Base-by-base conservation (phyloP, 1,140 invertebrate species). In the Geopemphigus sp. region DNA sequence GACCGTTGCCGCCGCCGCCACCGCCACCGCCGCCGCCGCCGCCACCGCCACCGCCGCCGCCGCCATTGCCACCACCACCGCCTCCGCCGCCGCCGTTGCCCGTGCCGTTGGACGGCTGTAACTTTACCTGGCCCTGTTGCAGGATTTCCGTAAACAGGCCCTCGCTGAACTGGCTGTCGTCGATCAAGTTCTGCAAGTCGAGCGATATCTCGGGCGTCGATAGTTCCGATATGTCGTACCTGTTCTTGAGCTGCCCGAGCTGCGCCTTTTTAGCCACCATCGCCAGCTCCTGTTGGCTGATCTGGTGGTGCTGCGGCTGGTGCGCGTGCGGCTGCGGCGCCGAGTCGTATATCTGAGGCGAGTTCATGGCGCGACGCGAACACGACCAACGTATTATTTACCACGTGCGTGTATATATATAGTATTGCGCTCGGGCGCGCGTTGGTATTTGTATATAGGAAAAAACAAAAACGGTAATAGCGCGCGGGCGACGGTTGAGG, bases 141-240 rank as follows among this genome's bases (percentile, higher is more conserved):
- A 93, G 87, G 81, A 95, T 93, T 83, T 95, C 94, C 81, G 91
- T 89, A 83, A 93, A 92, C 15, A 95, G 87, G 11, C 92, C 92
- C 83, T 94, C 93, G 83, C 90, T 89, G 85, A 95, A 95, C 85
- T 95, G 93, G 24, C 84, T 86, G 84, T 95, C 94, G 85, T 95
- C 94, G 83, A 95, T 95, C 82, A 96, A 88, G 84, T 93, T 92
- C 83, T 95, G 93, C 80, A 96, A 87, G 83, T 96, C 94, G 81
- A 96, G 86, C 50, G 92, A 93, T 84, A 96, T 95, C 85, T 96
- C 94, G 63, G 94, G 93, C 22, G 91, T 93, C 84, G 93, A 94
- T 81, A 96, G 88, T 84, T 96, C 94, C 82, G 93, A 92, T 68
- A 95, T 87, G 83, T 96, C 94, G 50, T 82, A 83, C 80, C 84